These are phyloP conservation scores for Trissonchulus sp. DNA, from an alignment of 2,888 invertebrate species.

Conservation along the genomic window DNA sequence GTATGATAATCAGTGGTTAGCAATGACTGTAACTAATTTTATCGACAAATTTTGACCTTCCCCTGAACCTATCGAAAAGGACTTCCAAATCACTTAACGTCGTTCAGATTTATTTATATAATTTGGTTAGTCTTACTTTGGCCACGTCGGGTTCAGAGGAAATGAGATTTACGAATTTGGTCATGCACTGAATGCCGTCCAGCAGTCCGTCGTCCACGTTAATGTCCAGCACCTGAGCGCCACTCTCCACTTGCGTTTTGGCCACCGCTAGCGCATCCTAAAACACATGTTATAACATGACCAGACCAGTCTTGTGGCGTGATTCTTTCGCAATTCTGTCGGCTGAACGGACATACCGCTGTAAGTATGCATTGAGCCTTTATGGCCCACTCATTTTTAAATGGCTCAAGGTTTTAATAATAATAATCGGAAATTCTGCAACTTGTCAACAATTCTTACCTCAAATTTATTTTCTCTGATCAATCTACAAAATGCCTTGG, in stretches of 20 bases:
- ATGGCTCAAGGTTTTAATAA: constrained; percentile 24
- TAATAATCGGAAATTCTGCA: too few species aligned
- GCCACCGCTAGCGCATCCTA: constrained; percentile 59
- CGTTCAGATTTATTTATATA: background rate
- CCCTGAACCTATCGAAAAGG: too few species aligned
- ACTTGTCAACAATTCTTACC: constrained; percentile 50
- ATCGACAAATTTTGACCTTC: too few species aligned
- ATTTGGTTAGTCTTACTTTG: constrained; percentile 50
- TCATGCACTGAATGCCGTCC: constrained; percentile 59
- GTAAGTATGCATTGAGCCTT: too few species aligned
- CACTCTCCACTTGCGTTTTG: constrained; percentile 60
- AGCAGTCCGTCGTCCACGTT: constrained; percentile 62
- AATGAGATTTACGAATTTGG: constrained; percentile 59
- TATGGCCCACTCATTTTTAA: too few species aligned
- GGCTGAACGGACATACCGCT: too few species aligned
- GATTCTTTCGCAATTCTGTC: too few species aligned
- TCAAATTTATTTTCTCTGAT: constrained; percentile 59
- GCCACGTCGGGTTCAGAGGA: constrained; percentile 60
- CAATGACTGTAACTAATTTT: too few species aligned
- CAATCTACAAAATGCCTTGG: constrained; percentile 57
- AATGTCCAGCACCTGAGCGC: constrained; percentile 61
- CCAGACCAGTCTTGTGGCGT: too few species aligned
- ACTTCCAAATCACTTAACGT: background rate
- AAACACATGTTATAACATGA: constrained; percentile 51
- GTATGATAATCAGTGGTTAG: too few species aligned